These are phyloP conservation scores for Junonia oenone DNA, from an alignment of 2,888 invertebrate genomes.

Conservation along the genomic window DNA sequence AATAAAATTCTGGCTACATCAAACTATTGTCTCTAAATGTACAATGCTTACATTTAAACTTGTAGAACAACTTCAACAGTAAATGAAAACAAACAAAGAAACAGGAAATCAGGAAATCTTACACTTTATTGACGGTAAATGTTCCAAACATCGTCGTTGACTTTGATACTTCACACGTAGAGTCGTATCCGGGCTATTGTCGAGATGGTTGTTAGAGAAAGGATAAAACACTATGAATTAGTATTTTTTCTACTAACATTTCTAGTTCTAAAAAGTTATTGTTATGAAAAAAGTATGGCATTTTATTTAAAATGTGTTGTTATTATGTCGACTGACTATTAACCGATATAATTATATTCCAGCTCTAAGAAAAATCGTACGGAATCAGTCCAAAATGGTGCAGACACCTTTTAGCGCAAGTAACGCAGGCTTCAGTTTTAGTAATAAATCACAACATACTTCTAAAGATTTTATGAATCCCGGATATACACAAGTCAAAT, in stretches of 20 bases:
- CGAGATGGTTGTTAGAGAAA: constrained; percentile 14
- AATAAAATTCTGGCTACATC: not conserved
- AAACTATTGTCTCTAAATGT: not conserved
- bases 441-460: constrained; percentile 22
- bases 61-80: not conserved
- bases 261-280: constrained; percentile 30
- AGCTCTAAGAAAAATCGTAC: constrained; percentile 67
- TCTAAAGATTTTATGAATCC: constrained; percentile 38
- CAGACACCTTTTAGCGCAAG: constrained; percentile 57
- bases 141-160: constrained; percentile 21
- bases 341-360: constrained; percentile 31
- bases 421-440: constrained; percentile 21
- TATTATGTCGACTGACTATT: not conserved
- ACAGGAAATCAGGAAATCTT: constrained; percentile 32
- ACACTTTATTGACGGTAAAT: constrained; percentile 37
- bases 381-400: constrained; percentile 67
- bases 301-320: constrained; percentile 13
- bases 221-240: constrained; percentile 4
- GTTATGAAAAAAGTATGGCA: constrained; percentile 57
- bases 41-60: not conserved
- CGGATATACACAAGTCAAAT: constrained; percentile 42
- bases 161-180: not conserved
- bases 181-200: not conserved
- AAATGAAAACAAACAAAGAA: constrained; percentile 14
- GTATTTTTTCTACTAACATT: constrained; percentile 27